Evolutionary conservation across 2,888 invertebrate species (phyloP), one percentile per base, ranked within the genome.

Genomic region (Drosophila borborema): DNA sequence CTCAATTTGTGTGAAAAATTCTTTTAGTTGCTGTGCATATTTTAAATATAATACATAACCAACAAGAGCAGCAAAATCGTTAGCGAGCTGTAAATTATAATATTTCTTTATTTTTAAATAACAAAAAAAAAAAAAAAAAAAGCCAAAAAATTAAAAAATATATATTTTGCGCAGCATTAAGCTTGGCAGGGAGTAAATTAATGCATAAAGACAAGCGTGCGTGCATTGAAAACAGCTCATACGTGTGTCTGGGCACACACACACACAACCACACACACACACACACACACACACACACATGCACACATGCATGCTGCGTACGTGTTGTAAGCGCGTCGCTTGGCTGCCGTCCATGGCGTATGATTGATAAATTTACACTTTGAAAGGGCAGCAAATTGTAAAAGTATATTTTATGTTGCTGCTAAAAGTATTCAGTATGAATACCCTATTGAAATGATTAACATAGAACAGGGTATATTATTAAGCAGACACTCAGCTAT

Each of bases 1-100:
- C 88, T 87, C 87, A 87, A 87, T 87, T 87, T 87, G 86, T 74
- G 83, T 86, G 80, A 80, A 89, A 86, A 86, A 85, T 83, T 82
- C 87, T 88, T 79, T 83, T 83, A 87, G 86, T 86, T 88, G 73
- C 71, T 78, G 77, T 85, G 74, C 84, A 86, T 86, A 75, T 82
- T 86, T 81, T 78, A 82, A 65, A 82, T 64, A 81, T 85, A 85
- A 85, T 74, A 54, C 72, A 67, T 51, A 54, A n/a, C 64, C 58
- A 49, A 34, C 68, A 68, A 49, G 12, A 63, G 45, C 63, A 66
- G 55, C n/a, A 34, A 34, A 49, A 59, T 18, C 62, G 65, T 58
- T 65, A 76, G 43, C 74, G 69, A 41, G 68, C 64, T 72, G 70
- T 77, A 74, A 62, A 77, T 80, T 84, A 59, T 77, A 69, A 82